Evolutionary conservation across 2,113 vertebrate species (phyloP).

Genomic region (Neoarius graeffei): DNA sequence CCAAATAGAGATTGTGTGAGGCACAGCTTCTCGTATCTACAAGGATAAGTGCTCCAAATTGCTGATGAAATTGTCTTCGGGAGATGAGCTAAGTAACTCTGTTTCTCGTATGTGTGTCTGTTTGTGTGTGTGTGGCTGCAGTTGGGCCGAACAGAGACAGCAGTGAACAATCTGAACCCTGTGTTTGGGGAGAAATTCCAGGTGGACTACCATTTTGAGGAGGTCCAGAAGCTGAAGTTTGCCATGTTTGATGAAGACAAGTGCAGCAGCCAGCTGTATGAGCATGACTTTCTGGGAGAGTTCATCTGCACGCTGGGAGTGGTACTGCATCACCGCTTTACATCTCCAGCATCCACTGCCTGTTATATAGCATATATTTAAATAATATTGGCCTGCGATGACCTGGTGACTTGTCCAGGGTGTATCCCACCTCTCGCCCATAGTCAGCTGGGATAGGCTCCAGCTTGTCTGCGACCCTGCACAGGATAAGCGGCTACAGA

Average conservation of each 20-base stretch:
- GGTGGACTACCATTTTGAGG: constrained; percentile 94
- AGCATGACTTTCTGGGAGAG: constrained; percentile 96
- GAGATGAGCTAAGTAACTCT: neutral
- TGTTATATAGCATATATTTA: too few relatives aligned
- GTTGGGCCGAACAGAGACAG: constrained; percentile 93
- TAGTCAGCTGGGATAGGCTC: too few relatives aligned
- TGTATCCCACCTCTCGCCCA: too few relatives aligned
- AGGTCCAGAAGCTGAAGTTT: constrained; percentile 96
- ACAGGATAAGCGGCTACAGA: too few relatives aligned
- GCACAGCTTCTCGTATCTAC: neutral
- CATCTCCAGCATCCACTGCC: neutral
- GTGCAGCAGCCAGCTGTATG: constrained; percentile 87
- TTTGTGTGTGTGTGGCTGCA: constrained; percentile 55
- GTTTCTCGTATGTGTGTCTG: neutral
- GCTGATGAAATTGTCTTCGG: neutral
- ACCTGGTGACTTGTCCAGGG: too few relatives aligned
- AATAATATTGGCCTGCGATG: too few relatives aligned
- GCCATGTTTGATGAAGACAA: constrained; percentile 97
- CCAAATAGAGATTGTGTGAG: neutral
- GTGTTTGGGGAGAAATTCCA: constrained; percentile 94
- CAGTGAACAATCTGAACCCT: constrained; percentile 93
- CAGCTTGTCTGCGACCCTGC: too few relatives aligned
- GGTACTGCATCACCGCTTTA: constrained; percentile 69
- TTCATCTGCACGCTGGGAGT: constrained; percentile 90
- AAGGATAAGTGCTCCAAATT: neutral